Evolutionary conservation across 2,113 vertebrate species (phyloP), one percentile per base, ranked within the genome.

Genomic region (Aldabrachelys gigantea): DNA sequence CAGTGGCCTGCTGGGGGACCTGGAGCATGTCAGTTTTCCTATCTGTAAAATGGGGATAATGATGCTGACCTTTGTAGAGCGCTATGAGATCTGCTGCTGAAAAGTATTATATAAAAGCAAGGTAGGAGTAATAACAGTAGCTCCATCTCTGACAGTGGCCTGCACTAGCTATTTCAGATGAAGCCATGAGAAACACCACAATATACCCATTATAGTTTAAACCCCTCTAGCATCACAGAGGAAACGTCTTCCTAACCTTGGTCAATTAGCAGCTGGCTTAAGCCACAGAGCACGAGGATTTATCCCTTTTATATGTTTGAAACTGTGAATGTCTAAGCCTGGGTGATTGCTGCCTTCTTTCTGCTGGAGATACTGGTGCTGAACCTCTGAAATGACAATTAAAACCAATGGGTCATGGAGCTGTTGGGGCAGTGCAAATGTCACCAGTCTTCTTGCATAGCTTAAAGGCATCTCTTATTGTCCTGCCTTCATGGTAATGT

Each of bases 351-450:
- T 84, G 87, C 93, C 88, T 80, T 81, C 89, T 83, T 31, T 1
- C 59, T 22, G 44, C 87, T n/a, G 21, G 21, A 1, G 10, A 2
- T 11, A 31, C 85, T 85, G 0, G 2, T 59, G 0, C 0, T 3
- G 82, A 85, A 53, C 4, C 1, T 41, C 7, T 31, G 13, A 29
- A 0, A 0, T 52, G 92, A 65, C 62, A 59, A 57, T 2, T 27
- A 29, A 72, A 83, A 25, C 41, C 49, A 1, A 54, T 16, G 82
- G 41, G 53, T 47, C 65, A 10, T 2, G 4, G 0, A 25, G 38
- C 27, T 0, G 0, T 6, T 17, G 35, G 24, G 5, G 54, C 56
- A 83, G 50, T 0, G 9, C 53, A 0, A 65, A 35, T 3, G 80
- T 82, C 0, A 17, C 9, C 29, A 0, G 75, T 5, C 10, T 53